Evolutionary conservation across 2,888 invertebrate species (phyloP).

Genomic region (Erebia palarica): DNA sequence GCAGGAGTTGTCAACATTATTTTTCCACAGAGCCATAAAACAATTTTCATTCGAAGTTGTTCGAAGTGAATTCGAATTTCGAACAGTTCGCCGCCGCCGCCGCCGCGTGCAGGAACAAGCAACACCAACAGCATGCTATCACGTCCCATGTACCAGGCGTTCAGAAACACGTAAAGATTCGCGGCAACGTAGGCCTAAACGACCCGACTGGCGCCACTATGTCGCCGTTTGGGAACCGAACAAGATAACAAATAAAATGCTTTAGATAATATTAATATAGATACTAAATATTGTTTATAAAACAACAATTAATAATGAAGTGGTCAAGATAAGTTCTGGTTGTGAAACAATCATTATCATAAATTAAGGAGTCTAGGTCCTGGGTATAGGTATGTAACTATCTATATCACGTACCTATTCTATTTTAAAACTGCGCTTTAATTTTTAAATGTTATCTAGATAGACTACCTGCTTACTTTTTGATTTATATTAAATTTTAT

Average conservation of each 20-base stretch:
- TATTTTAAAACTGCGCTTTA: too few species aligned
- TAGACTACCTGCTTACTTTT: too few species aligned
- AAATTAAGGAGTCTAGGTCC: too few species aligned
- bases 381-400: too few species aligned
- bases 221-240: slow-evolving; percentile 31
- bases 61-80: too few species aligned
- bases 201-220: slow-evolving; percentile 35
- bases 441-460: too few species aligned
- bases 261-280: slow-evolving; percentile 6
- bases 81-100: background rate
- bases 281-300: slow-evolving; percentile 13
- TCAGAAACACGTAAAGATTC: slow-evolving; percentile 32
- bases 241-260: slow-evolving; percentile 29
- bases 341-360: too few species aligned
- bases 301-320: slow-evolving; percentile 6
- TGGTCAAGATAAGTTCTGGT: background rate
- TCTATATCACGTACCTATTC: too few species aligned
- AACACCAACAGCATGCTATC: slow-evolving; percentile 25
- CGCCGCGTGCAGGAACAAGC: background rate
- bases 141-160: slow-evolving; percentile 40
- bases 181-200: slow-evolving; percentile 45
- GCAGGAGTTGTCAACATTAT: too few species aligned
- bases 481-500: too few species aligned
- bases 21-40: too few species aligned
- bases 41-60: too few species aligned